Base-by-base conservation (phyloP, 2,888 invertebrate species). In the Lycocerus yunnanus region DNA sequence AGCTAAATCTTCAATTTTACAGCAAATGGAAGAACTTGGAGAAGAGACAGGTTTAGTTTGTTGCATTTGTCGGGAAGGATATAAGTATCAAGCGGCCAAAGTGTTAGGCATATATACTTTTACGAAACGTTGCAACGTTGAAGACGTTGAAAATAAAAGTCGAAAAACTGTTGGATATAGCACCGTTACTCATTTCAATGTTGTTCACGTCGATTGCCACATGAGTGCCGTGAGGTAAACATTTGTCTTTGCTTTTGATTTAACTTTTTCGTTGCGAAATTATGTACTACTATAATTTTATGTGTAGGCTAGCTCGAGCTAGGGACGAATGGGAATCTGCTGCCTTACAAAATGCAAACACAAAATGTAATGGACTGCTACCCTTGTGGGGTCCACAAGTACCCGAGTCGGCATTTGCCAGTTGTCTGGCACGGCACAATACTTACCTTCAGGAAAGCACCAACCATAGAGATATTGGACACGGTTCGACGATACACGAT, bases 311-410 rank as follows among this genome's bases (percentile, higher is more conserved):
- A 71, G 88, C 88, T 8, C 80, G 87, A 73, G 86, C 87, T 85
- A 91, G 98, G 73, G 98, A 98, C 83, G 98, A 99, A 87, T 99
- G 98, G 99, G 98, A 98, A 86, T 96, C 97, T 76, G 99, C 99
- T 0, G 97, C 97, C 5, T 89, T 99, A 60, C 99, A 99, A 88
- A 99, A 99, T 87, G 98, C 98, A 1, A 98, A 98, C 84, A 99
- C 98, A 0, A 94, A 95, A 79, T 99, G 99, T 88, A 99, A 99
- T 87, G 98, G 98, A 0, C 88, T 99, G 77, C 89, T 99, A 80
- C 99, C 99, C 0, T 89, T 99, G 66, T 98, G 98, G 97, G 98
- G 98, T 0, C 97, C 98, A 6, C 94, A 95, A 83, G 97, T 97
- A 6, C 93, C 96, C 0, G 97, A 97, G 86, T 94, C 96, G 0